Percentiles rank a stretch among this genome's conserved stretches.
phyloP scores from a whole-genome alignment of 1,140 invertebrate species.

The Sitobion miscanthi region DNA sequence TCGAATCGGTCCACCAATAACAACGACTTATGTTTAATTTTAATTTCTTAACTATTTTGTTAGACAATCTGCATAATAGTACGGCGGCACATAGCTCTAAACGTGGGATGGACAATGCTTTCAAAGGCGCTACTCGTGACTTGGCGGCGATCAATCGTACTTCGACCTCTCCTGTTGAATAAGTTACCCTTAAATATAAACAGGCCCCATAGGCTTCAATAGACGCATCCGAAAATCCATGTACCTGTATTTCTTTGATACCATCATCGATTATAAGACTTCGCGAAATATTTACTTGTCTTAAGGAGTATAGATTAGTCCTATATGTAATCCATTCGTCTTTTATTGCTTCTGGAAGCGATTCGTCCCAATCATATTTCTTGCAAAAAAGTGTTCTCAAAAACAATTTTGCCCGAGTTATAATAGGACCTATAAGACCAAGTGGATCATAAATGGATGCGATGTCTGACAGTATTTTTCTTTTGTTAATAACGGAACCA shows the following conservation, averaged over 20 bases:
- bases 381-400: slow-evolving; percentile 56
- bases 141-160: slow-evolving; percentile 32
- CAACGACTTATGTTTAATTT: slow-evolving; percentile 7
- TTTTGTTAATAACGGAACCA: too few species aligned
- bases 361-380: slow-evolving; percentile 19
- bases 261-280: background rate
- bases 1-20: slow-evolving; percentile 52
- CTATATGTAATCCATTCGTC: background rate
- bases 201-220: slow-evolving; percentile 60
- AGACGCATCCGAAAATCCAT: slow-evolving; percentile 61
- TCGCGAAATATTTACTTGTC: background rate
- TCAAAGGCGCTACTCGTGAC: slow-evolving; percentile 40
- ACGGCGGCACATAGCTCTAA: slow-evolving; percentile 64
- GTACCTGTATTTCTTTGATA: slow-evolving; percentile 57
- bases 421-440: slow-evolving; percentile 60
- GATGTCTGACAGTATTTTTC: too few species aligned
- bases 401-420: slow-evolving; percentile 56
- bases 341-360: background rate
- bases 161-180: background rate
- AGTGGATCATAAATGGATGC: slow-evolving; percentile 45
- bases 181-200: slow-evolving; percentile 58
- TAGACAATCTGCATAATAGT: slow-evolving; percentile 61
- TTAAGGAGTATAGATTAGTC: background rate
- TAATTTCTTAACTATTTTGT: slow-evolving; percentile 58
- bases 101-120: slow-evolving; percentile 53